Evolutionary conservation across 2,888 invertebrate genomes (phyloP), one percentile per base, ranked within the genome.

Genomic region (Acronicta alni): DNA sequence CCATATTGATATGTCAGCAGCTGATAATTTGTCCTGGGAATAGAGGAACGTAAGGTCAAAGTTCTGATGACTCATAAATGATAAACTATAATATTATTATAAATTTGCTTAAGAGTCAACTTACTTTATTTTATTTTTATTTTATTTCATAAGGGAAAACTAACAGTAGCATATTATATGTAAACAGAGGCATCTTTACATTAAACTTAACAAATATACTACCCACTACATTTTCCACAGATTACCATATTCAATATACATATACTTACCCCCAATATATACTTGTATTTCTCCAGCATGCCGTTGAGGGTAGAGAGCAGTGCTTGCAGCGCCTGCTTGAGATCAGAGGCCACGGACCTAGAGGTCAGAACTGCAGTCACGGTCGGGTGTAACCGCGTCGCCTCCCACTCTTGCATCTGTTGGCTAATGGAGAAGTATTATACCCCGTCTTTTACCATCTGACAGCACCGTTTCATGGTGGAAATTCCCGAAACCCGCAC

Each of bases 1-100:
- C 97, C 97, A 98, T 63, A 97, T 91, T 4, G 96, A 95, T 53
- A 97, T 90, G 88, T 98, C 98, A 0, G 96, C 97, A 4, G 96
- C 92, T 17, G 96, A 95, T 23, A 97, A 57, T 67, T 95, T 94
- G 58, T 95, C 93, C 96, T 96, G 85, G 52, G 94, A 76, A 30
- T 0, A 14, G 8, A 8, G 3, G 12, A 38, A 16, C 3, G n/a
- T 47, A 14, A n/a, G 39, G n/a, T n/a, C 4, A 35, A 0, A 6
- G 35, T n/a, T 14, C 35, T 30, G 12, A 30, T 10, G 12, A 3
- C 30, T 3, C 30, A 26, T 7, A 1, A 26, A 26, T 26, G 9
- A 26, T 26, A 26, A 26, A 26, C 3, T 9, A 26, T 2, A n/a
- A n/a, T n/a, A n/a, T n/a, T n/a, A n/a, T n/a, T n/a, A n/a, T n/a